phyloP scores from a whole-genome alignment of 2,888 invertebrate genomes.

The Epirrhoe alternata region DNA sequence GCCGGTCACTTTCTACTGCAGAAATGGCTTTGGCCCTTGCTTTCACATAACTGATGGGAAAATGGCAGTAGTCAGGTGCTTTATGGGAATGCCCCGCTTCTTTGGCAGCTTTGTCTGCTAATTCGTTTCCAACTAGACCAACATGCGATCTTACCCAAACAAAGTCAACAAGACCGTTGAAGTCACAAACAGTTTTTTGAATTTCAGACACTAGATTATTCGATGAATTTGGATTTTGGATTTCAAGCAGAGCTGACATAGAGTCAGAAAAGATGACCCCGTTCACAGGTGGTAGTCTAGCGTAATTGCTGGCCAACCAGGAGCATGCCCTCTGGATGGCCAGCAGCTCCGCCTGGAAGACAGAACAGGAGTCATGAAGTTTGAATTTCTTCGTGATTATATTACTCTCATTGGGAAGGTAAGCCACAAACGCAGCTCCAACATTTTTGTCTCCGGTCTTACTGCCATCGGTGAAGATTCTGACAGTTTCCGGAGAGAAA shows the following conservation, averaged over 20 bases:
- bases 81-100: no score
- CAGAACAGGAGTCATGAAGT: not conserved
- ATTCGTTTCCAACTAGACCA: no score
- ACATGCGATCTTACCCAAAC: not conserved
- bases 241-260: not conserved
- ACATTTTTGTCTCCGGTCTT: not conserved
- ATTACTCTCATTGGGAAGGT: not conserved
- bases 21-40: not conserved
- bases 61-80: no score
- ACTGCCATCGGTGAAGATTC: not conserved
- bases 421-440: not conserved
- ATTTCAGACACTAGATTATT: not conserved
- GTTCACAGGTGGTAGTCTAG: not conserved
- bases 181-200: not conserved
- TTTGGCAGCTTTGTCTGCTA: no score
- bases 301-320: not conserved
- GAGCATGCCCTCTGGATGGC: not conserved
- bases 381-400: not conserved
- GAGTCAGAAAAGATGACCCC: not conserved
- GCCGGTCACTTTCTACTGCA: not conserved
- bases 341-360: not conserved
- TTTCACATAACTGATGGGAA: no score
- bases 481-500: not conserved
- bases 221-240: not conserved
- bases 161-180: not conserved